Percentiles rank a stretch among this genome's conserved stretches.
phyloP scores from a whole-genome alignment of 2,113 vertebrate species.

The Larimichthys crocea region DNA sequence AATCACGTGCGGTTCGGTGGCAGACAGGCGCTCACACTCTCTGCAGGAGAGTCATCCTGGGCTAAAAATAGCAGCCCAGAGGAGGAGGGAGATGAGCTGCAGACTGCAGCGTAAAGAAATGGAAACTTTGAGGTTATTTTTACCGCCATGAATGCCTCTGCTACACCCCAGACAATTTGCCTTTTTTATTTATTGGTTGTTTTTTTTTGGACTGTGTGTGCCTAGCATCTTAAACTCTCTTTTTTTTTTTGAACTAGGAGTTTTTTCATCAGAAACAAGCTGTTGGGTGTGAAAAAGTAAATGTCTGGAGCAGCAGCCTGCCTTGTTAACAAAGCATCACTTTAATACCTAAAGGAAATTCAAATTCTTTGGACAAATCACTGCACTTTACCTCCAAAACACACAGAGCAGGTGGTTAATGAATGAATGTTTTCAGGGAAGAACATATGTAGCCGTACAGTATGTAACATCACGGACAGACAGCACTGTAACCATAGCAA shows the following conservation, averaged over 20 bases:
- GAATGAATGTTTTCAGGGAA: conserved; percentile 2
- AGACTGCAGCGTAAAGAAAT: conserved; percentile 53
- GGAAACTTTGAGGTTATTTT: conserved; percentile 73
- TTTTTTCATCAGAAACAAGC: not conserved
- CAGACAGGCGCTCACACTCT: conserved; percentile 60
- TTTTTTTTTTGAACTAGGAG: not conserved
- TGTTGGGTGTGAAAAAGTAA: not conserved
- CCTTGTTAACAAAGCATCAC: not conserved
- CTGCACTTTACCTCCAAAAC: not conserved
- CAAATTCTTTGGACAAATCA: not conserved
- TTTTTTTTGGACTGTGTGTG: not conserved
- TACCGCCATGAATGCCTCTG: conserved; percentile 35
- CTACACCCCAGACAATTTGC: conserved; percentile 33
- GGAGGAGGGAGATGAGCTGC: conserved; percentile 38
- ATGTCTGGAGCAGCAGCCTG: not conserved
- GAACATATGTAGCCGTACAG: not conserved
- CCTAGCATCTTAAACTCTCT: not conserved
- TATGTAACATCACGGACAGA: not conserved
- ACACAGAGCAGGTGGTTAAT: not conserved
- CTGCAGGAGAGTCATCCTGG: conserved; percentile 45
- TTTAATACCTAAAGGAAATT: too few species aligned
- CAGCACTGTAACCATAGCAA: conserved; percentile 59
- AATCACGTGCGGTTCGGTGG: conserved; percentile 68
- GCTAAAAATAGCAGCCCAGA: conserved; percentile 68
- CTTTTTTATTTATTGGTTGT: conserved; percentile 27